Base-by-base conservation (phyloP, 2,797 vertebrate genomes). In the Ctenopoma kingsleyae region DNA sequence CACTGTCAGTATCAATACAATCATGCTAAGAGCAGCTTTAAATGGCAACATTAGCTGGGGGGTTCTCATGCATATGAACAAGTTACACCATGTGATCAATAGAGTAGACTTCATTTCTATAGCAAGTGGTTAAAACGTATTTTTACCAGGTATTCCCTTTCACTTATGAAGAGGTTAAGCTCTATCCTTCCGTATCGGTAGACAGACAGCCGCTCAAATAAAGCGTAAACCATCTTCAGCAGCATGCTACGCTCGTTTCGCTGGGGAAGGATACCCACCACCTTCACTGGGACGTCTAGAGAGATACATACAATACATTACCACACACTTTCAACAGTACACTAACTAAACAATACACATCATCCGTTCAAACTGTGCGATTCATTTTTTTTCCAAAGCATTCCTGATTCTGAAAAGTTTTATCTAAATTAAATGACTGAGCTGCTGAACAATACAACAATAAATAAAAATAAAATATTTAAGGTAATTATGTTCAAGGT, bases 121-220 rank as follows among this genome's bases (percentile, higher is more conserved):
- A 20, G 8, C 53, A n/a, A 12, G 6, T 19, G 0, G 7, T 53
- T 49, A 43, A 41, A 76, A 44, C 0, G n/a, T 17, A 3, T 40
- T 59, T 50, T 85, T 94, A 99, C 98, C 91, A 72, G 79, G 72
- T 95, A 99, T 74, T 96, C 94, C 66, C 60, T 95, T 91, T 99
- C 96, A 55, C 91, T 95, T 25, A 99, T 81, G 77, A 99, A 97
- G 74, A 99, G 47, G 91, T 97, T 95, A 65, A 99, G 88, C 87
- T 99, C 96, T 63, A 96, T 41, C 84, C 98, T 95, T 80, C 98
- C 98, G 0, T 95, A 97, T 92, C 74, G 94, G 93, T 87, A 99
- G 81, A 99, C 51, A 36, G 96, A 98, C 64, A 66, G 82, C 62
- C 94, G 88, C 66, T 98, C 92, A 80, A 95, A 98, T 44, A 99